Evolutionary conservation across 1,140 invertebrate genomes (phyloP).

Genomic region (Bombus terrestris): DNA sequence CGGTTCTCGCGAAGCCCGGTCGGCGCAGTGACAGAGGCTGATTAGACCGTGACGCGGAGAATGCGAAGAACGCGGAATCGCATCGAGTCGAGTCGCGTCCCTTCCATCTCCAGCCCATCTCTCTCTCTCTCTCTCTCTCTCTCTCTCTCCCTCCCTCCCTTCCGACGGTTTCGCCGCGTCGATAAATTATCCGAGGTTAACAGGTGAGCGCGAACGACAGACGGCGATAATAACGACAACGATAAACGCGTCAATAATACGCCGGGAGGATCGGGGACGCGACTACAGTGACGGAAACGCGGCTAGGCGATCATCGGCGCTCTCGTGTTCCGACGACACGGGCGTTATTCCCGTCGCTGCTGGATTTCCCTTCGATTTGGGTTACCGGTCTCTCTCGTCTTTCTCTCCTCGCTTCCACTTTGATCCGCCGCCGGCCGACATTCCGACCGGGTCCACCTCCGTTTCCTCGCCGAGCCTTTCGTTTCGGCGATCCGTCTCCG

Average conservation of each 20-base stretch:
- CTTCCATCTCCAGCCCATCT: neutral
- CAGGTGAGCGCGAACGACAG: slow-evolving; percentile 63
- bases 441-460: neutral
- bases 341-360: neutral
- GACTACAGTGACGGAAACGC: neutral
- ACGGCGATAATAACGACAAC: slow-evolving; percentile 61
- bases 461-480: neutral
- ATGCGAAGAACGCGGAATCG: slow-evolving; percentile 31
- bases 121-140: neutral
- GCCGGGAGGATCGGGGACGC: slow-evolving; percentile 34
- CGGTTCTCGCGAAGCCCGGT: slow-evolving; percentile 19
- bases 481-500: neutral
- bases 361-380: slow-evolving; percentile 12
- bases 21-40: slow-evolving; percentile 62
- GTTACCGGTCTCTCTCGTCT: neutral
- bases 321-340: neutral
- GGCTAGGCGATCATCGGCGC: slow-evolving; percentile 11
- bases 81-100: neutral
- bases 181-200: slow-evolving; percentile 74
- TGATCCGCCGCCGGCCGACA: slow-evolving; percentile 18
- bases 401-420: neutral
- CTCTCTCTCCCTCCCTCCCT: neutral
- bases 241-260: slow-evolving; percentile 68
- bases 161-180: slow-evolving; percentile 57
- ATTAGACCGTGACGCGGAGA: slow-evolving; percentile 59